phyloP scores from a whole-genome alignment of 2,113 vertebrate genomes.

The Caloenas nicobarica region DNA sequence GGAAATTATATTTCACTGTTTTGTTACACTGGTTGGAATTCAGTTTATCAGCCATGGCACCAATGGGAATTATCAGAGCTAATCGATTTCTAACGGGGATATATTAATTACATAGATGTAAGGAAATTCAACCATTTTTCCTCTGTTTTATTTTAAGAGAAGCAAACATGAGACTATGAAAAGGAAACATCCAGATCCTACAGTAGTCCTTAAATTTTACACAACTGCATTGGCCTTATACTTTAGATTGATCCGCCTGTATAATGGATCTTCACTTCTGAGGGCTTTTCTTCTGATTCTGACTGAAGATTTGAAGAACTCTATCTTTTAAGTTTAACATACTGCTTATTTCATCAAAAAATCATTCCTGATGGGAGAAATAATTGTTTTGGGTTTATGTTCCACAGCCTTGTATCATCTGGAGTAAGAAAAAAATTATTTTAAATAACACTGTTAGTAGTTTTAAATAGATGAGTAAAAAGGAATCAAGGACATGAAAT shows the following conservation, averaged over 20 bases:
- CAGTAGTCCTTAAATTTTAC: constrained; percentile 1
- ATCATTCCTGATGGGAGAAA: constrained; percentile 1
- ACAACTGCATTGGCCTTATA: background rate
- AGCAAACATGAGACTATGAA: background rate
- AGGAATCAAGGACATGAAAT: background rate
- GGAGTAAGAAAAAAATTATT: background rate
- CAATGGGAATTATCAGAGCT: constrained; percentile 61
- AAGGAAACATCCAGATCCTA: background rate
- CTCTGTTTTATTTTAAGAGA: constrained; percentile 54
- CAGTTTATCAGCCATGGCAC: constrained; percentile 56
- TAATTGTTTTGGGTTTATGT: constrained; percentile 4
- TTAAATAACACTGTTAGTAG: background rate
- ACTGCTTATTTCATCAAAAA: background rate
- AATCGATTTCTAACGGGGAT: constrained; percentile 72
- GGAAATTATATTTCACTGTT: constrained; percentile 71
- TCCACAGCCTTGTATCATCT: background rate
- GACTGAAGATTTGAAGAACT: constrained; percentile 2
- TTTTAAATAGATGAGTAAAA: constrained; percentile 6
- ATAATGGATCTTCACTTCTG: background rate
- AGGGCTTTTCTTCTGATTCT: background rate
- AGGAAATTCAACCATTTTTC: constrained; percentile 56
- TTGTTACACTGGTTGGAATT: constrained; percentile 62
- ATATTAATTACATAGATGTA: constrained; percentile 65
- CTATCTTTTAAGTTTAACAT: background rate
- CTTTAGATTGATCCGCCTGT: background rate